Evolutionary conservation across 2,113 vertebrate genomes (phyloP).

Genomic region (Canis aureus): DNA sequence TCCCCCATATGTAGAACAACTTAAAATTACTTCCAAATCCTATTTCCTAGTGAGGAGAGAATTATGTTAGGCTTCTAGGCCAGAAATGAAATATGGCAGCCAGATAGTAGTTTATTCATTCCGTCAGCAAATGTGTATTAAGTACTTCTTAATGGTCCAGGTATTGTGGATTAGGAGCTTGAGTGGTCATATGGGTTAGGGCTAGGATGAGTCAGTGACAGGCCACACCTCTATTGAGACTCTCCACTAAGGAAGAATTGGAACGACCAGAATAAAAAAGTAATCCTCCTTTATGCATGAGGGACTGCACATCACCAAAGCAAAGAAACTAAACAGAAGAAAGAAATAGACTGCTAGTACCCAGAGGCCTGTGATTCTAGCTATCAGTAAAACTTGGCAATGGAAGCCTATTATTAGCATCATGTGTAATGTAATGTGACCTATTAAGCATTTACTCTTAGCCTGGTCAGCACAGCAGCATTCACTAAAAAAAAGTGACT

Average conservation of each 20-base stretch:
- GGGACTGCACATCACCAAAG: not conserved
- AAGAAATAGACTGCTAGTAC: not conserved
- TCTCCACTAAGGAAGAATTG: not conserved
- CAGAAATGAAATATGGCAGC: not conserved
- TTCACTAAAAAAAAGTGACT: not conserved
- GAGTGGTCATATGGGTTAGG: not conserved
- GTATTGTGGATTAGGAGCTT: not conserved
- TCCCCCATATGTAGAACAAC: not conserved
- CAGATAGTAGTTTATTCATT: not conserved
- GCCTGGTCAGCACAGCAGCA: not conserved
- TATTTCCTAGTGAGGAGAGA: not conserved
- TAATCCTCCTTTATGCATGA: not conserved
- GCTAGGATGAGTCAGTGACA: not conserved
- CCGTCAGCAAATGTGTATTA: not conserved
- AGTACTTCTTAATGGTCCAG: not conserved
- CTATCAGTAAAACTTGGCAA: not conserved
- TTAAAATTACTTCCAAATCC: not conserved
- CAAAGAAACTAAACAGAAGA: conserved; percentile 9
- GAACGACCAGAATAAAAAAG: not conserved
- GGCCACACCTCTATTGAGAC: not conserved
- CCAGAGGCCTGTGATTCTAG: not conserved
- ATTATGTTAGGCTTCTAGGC: not conserved
- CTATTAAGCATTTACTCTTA: no score
- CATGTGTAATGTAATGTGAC: not conserved
- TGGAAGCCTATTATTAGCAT: not conserved